Evolutionary conservation across 1,140 invertebrate species (phyloP).

Genomic region (Camponotus floridanus): DNA sequence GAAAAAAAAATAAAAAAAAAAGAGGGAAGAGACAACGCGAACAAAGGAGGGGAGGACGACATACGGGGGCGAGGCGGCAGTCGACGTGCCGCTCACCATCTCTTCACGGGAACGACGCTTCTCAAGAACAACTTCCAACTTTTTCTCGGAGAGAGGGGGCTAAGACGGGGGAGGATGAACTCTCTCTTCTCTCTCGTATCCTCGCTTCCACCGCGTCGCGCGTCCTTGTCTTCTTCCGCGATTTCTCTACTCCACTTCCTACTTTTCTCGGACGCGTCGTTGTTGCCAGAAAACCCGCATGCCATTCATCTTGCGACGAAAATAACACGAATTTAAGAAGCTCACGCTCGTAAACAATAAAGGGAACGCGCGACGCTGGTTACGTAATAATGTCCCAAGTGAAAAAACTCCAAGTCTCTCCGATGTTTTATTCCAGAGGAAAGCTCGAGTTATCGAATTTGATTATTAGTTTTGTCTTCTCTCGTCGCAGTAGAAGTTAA

Average conservation of each 20-base stretch:
- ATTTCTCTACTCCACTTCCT: constrained; percentile 52
- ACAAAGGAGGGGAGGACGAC: constrained; percentile 52
- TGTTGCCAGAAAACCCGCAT: constrained; percentile 74
- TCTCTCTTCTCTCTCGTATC: constrained; percentile 53
- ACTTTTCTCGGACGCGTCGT: constrained; percentile 13
- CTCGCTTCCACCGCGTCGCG: constrained; percentile 54
- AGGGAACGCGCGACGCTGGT: constrained; percentile 42
- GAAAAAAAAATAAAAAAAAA: constrained; percentile 42
- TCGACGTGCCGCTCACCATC: constrained; percentile 70
- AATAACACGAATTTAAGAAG: constrained; percentile 84
- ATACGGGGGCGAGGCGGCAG: constrained; percentile 68
- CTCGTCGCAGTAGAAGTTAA: background rate
- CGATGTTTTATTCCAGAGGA: background rate
- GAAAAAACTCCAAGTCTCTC: constrained; percentile 18
- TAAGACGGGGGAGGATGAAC: constrained; percentile 70
- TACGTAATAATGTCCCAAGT: constrained; percentile 33
- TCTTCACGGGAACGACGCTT: constrained; percentile 57
- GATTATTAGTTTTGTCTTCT: background rate
- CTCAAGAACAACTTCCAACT: constrained; percentile 78
- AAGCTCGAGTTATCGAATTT: constrained; percentile 9
- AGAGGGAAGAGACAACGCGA: constrained; percentile 27
- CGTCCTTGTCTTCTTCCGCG: constrained; percentile 55
- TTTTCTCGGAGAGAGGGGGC: constrained; percentile 59
- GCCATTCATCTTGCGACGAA: constrained; percentile 81
- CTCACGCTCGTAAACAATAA: constrained; percentile 82